Base-by-base conservation (phyloP, 2,113 vertebrate genomes). In the Lampris incognitus region DNA sequence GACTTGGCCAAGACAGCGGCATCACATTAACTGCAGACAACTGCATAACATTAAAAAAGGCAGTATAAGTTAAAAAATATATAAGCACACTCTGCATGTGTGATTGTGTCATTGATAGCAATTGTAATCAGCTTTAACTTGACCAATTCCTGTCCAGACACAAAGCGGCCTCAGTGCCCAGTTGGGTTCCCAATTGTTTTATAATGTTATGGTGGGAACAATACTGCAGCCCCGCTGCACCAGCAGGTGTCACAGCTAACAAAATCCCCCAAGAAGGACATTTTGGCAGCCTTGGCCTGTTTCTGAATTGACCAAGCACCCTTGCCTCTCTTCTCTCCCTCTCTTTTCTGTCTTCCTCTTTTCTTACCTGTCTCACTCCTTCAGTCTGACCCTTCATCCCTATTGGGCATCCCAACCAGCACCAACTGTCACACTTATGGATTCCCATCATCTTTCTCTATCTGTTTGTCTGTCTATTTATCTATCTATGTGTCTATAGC, bases 301-400 rank as follows among this genome's bases (percentile, higher is more conserved):
- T 74, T 83, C 57, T 10, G 11, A 61, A 65, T 37, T 75, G 54
- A 56, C 64, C 72, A 6, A 59, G 37, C 48, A 72, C 49, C 42
- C 7, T 37, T 41, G 1, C 7, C 44, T 66, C 63, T 36, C 36
- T 37, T 66, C 46, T 50, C 36, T 37, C 8, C 36, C 38, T 9
- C 9, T 11, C 9, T 10, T 2, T 9, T 11, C 4, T 7, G 24
- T 9, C 41, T 42, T 9, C 60, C 72, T 36, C 40, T 49, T 70
- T 63, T 54, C 4, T 56, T 57, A 38, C 3, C 37, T 74, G 77
- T 79, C 70, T 74, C 80, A 73, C 69, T 69, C 74, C 57, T 66
- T 63, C 24, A 24, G 24, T 24, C 24, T 24, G 24, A 24, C 24
- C 24, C 24, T 24, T 24, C 24, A 24, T 79, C 55, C 54, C 71